These are phyloP conservation scores for Jaculus jaculus DNA, from an alignment of 2,113 vertebrate species.

Conservation along the genomic window DNA sequence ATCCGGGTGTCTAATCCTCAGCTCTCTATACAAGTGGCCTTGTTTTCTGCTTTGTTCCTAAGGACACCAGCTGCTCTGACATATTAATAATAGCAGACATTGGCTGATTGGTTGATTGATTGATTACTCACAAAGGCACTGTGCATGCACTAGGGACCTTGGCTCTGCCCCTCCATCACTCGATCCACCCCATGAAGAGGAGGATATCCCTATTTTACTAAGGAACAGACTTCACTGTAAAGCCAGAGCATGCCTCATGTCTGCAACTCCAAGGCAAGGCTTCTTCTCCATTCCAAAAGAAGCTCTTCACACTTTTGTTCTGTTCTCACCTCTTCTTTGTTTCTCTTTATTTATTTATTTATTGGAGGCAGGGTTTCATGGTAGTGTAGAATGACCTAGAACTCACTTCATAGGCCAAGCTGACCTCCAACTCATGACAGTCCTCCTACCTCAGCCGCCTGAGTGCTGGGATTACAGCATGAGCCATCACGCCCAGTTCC, in stretches of 20 bases:
- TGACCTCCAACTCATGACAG: too few relatives aligned
- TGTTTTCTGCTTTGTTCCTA: background rate
- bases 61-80: background rate
- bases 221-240: background rate
- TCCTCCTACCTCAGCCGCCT: too few relatives aligned
- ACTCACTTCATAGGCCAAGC: too few relatives aligned
- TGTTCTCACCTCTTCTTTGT: too few relatives aligned
- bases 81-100: background rate
- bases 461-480: too few relatives aligned
- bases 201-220: too few relatives aligned
- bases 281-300: background rate
- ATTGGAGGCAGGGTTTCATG: too few relatives aligned
- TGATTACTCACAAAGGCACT: background rate
- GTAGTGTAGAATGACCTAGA: too few relatives aligned
- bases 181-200: fast-evolving
- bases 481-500: too few relatives aligned
- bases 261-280: background rate
- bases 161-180: background rate
- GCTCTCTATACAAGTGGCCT: background rate
- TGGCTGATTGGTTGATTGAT: too few relatives aligned
- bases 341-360: too few relatives aligned
- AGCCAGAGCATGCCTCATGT: background rate
- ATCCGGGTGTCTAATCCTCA: background rate
- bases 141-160: background rate
- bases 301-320: too few relatives aligned